Percentiles rank a stretch among this genome's conserved stretches.
phyloP scores from a whole-genome alignment of 2,797 vertebrate genomes.

The Semotilus atromaculatus region DNA sequence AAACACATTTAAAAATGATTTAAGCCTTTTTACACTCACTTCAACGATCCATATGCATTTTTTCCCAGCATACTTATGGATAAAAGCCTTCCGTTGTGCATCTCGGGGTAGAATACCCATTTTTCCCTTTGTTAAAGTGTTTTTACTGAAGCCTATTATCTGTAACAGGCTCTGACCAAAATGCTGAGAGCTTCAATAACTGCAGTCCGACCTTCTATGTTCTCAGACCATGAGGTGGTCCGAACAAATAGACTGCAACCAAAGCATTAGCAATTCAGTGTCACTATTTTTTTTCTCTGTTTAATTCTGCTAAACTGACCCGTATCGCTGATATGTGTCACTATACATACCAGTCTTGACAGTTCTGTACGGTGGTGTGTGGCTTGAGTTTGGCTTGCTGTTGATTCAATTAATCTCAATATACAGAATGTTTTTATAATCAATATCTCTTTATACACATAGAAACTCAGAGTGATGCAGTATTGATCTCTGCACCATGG shows the following conservation, averaged over 20 bases:
- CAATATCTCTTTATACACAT: conserved; percentile 53
- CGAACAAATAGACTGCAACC: conserved; percentile 16
- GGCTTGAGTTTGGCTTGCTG: conserved; percentile 34
- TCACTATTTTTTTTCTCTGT: background rate
- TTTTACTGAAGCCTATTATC: conserved; percentile 40
- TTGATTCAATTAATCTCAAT: conserved; percentile 52
- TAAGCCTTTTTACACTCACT: conserved; percentile 43
- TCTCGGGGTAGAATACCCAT: background rate
- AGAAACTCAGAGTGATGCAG: conserved; percentile 41
- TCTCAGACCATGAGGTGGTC: conserved; percentile 14
- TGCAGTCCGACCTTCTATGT: conserved; percentile 37
- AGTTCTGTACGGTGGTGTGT: background rate
- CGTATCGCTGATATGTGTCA: conserved; percentile 1
- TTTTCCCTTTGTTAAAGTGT: conserved; percentile 37
- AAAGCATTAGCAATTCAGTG: conserved; percentile 8
- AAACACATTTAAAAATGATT: conserved; percentile 46
- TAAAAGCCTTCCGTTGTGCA: conserved; percentile 23
- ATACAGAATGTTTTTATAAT: conserved; percentile 48
- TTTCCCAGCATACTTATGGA: background rate
- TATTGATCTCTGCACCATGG: conserved; percentile 43
- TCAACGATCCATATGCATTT: conserved; percentile 15
- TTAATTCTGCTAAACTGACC: conserved; percentile 11
- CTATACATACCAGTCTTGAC: conserved; percentile 3
- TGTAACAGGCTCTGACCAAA: conserved; percentile 22
- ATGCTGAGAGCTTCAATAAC: conserved; percentile 43